Evolutionary conservation across 92 coral and sea anemone genomes (phyloP), one percentile per base, ranked within the genome.

Genomic region (Scolanthus callimorphus): DNA sequence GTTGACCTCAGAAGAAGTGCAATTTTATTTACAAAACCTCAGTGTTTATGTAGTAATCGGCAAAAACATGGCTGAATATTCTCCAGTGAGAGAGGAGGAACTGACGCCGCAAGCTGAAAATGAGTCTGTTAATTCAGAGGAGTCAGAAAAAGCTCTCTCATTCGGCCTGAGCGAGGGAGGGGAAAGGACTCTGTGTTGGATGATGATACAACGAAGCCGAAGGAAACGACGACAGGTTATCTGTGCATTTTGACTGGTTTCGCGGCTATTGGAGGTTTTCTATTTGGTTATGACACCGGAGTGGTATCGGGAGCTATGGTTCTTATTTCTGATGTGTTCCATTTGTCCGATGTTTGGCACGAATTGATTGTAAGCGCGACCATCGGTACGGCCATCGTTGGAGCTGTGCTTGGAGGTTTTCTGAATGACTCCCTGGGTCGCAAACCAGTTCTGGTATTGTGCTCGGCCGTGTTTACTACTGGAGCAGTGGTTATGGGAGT

Each of bases 201-300:
- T n/a, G n/a, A n/a, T n/a, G n/a, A n/a, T n/a, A n/a, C n/a, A n/a
- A n/a, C n/a, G n/a, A n/a, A n/a, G n/a, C n/a, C n/a, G n/a, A n/a
- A 21, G 0, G 38, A n/a, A 29, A 74, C 49, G 17, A 25, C 69
- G 10, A 69, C 72, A 9, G 17, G n/a, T 25, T 85, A 73, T 49
- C 80, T 85, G 43, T 85, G 80, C 45, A 47, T 81, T 9, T 57
- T 92, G 27, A 80, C 94, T 12, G 65, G 68, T 2, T 88, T 92
- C 29, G 98, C 98, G 0, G 98, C 96, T 0, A 37, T 88, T 17
- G 98, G 98, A 24, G 98, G 98, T 2, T 92, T 92, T 31, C 63
- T 92, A 20, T 92, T 92, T 55, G 98, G 98, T 6, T 92, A 92
- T 38, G 98, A 92, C 64, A 92, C 98, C 2, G 98, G 98, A 0